Conservation (phyloP, 2,113 vertebrate species). For the Pygoscelis adeliae region DNA sequence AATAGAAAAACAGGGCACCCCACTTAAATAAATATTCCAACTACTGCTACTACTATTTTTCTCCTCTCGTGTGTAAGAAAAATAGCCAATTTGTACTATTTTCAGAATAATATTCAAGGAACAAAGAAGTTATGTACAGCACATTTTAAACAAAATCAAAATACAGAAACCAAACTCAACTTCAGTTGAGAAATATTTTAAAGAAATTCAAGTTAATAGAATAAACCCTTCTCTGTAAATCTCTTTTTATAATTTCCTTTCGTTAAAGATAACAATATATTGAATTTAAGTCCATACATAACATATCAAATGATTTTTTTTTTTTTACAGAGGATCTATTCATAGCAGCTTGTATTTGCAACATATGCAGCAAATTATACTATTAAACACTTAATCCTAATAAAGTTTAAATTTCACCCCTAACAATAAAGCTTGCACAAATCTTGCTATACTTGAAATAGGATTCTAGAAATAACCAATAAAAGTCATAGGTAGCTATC, state of each 20-base stretch:
- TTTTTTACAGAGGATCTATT: slow-evolving; percentile 69
- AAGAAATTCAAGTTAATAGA: slow-evolving; percentile 51
- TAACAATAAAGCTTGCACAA: slow-evolving; percentile 56
- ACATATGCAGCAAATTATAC: slow-evolving; percentile 72
- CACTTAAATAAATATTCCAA: slow-evolving; percentile 31
- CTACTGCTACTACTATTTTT: slow-evolving; percentile 2
- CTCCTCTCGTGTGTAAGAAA: background rate
- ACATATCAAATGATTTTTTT: slow-evolving; percentile 38
- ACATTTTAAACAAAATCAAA: slow-evolving; percentile 1
- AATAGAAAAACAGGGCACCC: background rate
- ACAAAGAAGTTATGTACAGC: background rate
- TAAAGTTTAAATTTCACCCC: slow-evolving; percentile 66
- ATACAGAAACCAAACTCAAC: slow-evolving; percentile 14
- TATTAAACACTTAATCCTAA: slow-evolving; percentile 76
- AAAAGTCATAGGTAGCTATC: slow-evolving; percentile 11
- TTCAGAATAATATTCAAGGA: slow-evolving; percentile 19
- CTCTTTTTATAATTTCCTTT: slow-evolving; percentile 51
- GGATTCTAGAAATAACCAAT: slow-evolving; percentile 38
- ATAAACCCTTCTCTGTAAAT: slow-evolving; percentile 36
- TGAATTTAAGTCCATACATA: slow-evolving; percentile 61
- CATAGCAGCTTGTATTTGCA: slow-evolving; percentile 44
- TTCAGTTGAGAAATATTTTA: slow-evolving; percentile 2
- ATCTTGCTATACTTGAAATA: slow-evolving; percentile 34
- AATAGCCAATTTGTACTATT: slow-evolving; percentile 18
- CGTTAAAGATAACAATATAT: slow-evolving; percentile 64